These are phyloP conservation scores for Cydia fagiglandana DNA, from an alignment of 1,140 invertebrate species.

Conservation along the genomic window DNA sequence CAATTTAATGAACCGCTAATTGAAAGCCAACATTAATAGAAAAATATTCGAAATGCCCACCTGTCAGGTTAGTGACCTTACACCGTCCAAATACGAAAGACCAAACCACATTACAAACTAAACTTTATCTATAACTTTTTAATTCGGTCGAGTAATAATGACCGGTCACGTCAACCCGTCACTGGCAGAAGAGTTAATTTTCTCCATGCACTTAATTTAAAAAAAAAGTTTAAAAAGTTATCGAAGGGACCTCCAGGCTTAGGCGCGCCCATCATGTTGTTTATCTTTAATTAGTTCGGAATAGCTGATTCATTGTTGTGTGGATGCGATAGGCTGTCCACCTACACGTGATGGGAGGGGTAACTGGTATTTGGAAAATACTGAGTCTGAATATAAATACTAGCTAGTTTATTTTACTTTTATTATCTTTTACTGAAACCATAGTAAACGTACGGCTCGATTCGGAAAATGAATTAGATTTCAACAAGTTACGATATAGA, in stretches of 20 bases:
- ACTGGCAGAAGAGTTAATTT: conserved; percentile 66
- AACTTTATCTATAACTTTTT: background rate
- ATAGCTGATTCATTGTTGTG: conserved; percentile 57
- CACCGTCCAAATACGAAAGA: background rate
- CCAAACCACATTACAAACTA: background rate
- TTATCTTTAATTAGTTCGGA: conserved; percentile 65
- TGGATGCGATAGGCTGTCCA: conserved; percentile 48
- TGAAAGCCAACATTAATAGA: conserved; percentile 28
- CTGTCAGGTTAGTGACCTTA: conserved; percentile 47
- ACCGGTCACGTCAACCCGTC: conserved; percentile 56
- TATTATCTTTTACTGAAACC: too few relatives aligned
- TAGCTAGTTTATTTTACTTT: too few relatives aligned
- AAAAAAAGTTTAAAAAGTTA: conserved; percentile 40
- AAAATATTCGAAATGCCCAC: conserved; percentile 37
- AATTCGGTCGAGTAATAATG: conserved; percentile 46
- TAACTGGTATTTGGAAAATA: conserved; percentile 8
- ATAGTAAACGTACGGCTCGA: too few relatives aligned
- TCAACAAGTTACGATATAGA: too few relatives aligned
- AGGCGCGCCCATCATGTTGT: conserved; percentile 54
- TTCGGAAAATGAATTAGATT: too few relatives aligned
- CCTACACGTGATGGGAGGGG: conserved; percentile 36
- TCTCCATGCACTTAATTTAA: conserved; percentile 58
- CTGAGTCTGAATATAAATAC: too few relatives aligned
- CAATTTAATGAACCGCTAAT: conserved; percentile 16
- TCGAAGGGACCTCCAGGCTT: conserved; percentile 36